These are phyloP conservation scores for Colletes collaris DNA, from an alignment of 2,888 invertebrate species.

Conservation along the genomic window DNA sequence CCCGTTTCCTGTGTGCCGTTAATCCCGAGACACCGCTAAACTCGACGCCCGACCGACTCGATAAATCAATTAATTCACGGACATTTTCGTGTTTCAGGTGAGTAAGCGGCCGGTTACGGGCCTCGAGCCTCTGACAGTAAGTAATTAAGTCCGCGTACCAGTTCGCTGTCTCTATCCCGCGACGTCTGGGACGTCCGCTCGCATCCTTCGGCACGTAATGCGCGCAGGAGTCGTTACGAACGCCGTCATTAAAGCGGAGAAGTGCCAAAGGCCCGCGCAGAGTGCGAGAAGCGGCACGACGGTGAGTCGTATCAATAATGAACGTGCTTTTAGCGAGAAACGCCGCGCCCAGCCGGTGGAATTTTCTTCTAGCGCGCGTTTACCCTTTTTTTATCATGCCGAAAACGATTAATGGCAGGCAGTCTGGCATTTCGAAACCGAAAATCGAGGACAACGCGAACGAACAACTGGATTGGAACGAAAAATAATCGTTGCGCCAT, in stretches of 20 bases:
- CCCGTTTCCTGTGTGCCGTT: background rate
- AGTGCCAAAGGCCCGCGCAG: slow-evolving; percentile 56
- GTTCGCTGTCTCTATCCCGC: slow-evolving; percentile 30
- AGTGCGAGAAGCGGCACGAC: slow-evolving; percentile 10
- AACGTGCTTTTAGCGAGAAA: slow-evolving; percentile 33
- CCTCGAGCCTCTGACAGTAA: slow-evolving; percentile 60
- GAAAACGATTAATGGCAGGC: too few species aligned
- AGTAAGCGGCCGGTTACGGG: slow-evolving; percentile 69
- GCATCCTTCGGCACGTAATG: slow-evolving; percentile 50
- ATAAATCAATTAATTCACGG: slow-evolving; percentile 62
- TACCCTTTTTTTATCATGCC: too few species aligned
- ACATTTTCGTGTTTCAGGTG: slow-evolving; percentile 72
- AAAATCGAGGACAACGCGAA: too few species aligned
- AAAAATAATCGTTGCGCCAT: too few species aligned
- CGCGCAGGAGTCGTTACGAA: slow-evolving; percentile 49
- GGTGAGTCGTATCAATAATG: slow-evolving; percentile 58
- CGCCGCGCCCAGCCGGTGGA: background rate
- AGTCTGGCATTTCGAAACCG: too few species aligned
- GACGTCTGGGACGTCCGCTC: slow-evolving; percentile 16
- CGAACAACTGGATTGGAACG: too few species aligned
- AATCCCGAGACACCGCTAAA: background rate
- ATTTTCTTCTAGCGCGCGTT: too few species aligned
- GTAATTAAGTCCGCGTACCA: slow-evolving; percentile 69
- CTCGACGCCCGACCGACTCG: slow-evolving; percentile 22
- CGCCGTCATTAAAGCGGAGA: slow-evolving; percentile 70